Evolutionary conservation across 2,113 vertebrate species (phyloP), one percentile per base, ranked within the genome.

Genomic region (Muscicapa adusta): DNA sequence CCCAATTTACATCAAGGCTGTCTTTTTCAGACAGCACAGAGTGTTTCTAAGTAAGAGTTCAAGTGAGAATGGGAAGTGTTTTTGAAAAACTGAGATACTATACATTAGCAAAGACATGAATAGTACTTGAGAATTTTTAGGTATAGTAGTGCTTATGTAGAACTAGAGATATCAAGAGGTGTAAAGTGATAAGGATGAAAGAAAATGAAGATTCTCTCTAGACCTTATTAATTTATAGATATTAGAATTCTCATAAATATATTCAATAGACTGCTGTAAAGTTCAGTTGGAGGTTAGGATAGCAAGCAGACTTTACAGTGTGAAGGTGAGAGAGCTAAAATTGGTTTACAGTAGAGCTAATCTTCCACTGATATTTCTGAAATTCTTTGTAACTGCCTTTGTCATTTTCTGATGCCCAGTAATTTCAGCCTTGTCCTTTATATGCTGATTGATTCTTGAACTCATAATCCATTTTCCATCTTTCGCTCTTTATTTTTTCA

Each of bases 271-370:
- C 24, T 63, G 28, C 31, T 89, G 45, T 40, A 75, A 91, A 89
- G 38, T 80, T 91, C 60, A 53, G 2, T 11, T 53, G 51, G 58
- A 84, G 63, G 56, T 80, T 86, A 86, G 20, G 40, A 33, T 17
- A 83, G 53, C 2, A 2, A 65, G 18, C 26, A 83, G 26, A 65
- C 58, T 57, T 83, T 87, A 26, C 47, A 91, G 36, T 15, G 12
- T 94, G 68, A 87, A 88, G 42, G 34, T 47, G 34, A 29, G 29
- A 73, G 51, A 62, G 33, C n/a, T 51, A 43, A 74, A 95, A 94
- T 29, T 62, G 36, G 42, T 91, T 87, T 93, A 63, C n/a, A 63
- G 57, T 82, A 78, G 42, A 89, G 18, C 34, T 71, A 85, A 87
- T 78, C 43, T 54, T 88, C 36, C 70, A 85, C 0, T 60, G 53